Evolutionary conservation across 2,888 invertebrate genomes (phyloP), one percentile per base, ranked within the genome.

Genomic region (Eristalis intricaria): DNA sequence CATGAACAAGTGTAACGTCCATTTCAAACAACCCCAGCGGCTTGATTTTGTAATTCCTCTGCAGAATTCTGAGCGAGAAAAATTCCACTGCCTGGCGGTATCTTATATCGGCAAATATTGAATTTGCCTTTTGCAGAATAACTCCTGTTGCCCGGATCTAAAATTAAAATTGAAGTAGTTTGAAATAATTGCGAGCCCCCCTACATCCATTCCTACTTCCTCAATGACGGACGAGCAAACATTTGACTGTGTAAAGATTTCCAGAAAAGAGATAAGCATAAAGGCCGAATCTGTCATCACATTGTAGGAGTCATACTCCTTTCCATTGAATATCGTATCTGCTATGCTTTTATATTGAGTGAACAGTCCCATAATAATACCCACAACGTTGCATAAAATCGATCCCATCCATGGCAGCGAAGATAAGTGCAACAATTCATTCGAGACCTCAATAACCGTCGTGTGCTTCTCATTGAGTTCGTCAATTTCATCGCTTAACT

Each of bases 401-500:
- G 92, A 91, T 3, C 90, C 84, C 0, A 92, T 65, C 70, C 91
- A 89, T 0, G 93, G 90, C 0, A 89, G 70, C 0, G 90, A 73
- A 81, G 90, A 88, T 11, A 90, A 82, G 3, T 89, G 88, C 74
- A 90, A 73, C 71, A 90, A 90, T 13, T 89, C 77, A 4, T 89
- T 87, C 0, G 89, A 84, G 1, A 91, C 78, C 0, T 73, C 50
- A 69, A 90, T 90, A 11, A 91, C 89, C 0, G 87, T 8, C 1
- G 76, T 78, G 74, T 92, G 92, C 26, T 89, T 89, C 1, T 81
- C 56, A 0, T 90, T 89, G 8, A 92, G 83, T 10, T 69, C 68
- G 75, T 93, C 92, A 29, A 93, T 76, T 58, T 91, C 90, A 74
- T 93, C 93, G 1, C 92, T 91, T 23, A 92, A 83, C 8, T 89